These are phyloP conservation scores for Gonioctena quinquepunctata DNA, from an alignment of 1,140 invertebrate species.

Conservation along the genomic window DNA sequence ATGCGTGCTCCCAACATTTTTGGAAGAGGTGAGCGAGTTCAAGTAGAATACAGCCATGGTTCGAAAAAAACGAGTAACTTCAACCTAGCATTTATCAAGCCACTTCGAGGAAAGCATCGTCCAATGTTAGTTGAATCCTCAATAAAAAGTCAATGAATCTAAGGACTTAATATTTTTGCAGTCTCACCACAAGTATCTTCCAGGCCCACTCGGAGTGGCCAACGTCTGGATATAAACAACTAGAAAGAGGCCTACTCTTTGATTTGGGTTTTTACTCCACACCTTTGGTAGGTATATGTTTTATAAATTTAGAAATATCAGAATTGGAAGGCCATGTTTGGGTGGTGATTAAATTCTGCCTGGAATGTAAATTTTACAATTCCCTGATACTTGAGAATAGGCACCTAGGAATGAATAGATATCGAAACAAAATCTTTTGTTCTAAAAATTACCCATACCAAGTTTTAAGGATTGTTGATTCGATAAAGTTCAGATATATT, in stretches of 20 bases:
- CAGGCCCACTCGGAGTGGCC: slow-evolving; percentile 75
- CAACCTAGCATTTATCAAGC: slow-evolving; percentile 75
- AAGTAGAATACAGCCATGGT: slow-evolving; percentile 77
- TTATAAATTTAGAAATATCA: not conserved
- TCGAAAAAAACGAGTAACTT: slow-evolving; percentile 73
- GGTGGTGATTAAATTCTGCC: no score
- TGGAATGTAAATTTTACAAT: no score
- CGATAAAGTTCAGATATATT: no score
- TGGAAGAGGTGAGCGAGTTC: slow-evolving; percentile 79
- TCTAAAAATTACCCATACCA: no score
- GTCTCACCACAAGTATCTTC: slow-evolving; percentile 70
- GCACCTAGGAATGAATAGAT: no score
- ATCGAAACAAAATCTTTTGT: no score
- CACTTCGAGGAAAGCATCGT: slow-evolving; percentile 64
- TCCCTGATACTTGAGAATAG: no score
- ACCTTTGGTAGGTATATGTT: slow-evolving; percentile 54
- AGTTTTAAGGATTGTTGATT: no score
- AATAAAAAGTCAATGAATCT: not conserved
- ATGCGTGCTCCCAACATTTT: slow-evolving; percentile 76
- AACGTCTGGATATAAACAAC: slow-evolving; percentile 77
- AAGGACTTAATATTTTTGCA: slow-evolving; percentile 51
- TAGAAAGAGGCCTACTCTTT: slow-evolving; percentile 67
- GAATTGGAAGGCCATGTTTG: no score
- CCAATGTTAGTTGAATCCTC: slow-evolving; percentile 59
- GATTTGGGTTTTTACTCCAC: slow-evolving; percentile 69